Base-by-base conservation (phyloP, 2,113 vertebrate genomes). In the Oceanodroma tethys region DNA sequence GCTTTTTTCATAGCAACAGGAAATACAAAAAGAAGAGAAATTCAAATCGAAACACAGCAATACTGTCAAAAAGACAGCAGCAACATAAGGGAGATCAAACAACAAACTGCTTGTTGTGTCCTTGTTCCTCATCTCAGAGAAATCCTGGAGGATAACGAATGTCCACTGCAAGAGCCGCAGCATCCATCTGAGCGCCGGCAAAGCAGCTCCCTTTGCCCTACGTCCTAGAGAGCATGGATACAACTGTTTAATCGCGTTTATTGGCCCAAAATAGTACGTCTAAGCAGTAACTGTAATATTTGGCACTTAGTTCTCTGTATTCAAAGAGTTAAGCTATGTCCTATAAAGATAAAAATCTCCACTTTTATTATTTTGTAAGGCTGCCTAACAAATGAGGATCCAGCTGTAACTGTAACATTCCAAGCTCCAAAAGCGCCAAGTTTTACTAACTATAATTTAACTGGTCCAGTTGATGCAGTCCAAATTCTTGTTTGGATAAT, bases 401-500 rank as follows among this genome's bases (percentile, higher is more conserved):
- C 96, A 98, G 97, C 98, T 98, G 98, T 95, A 98, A 98, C 96
- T 97, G 97, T 97, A 98, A 97, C 98, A 98, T 98, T 98, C 98
- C 98, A 97, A 90, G 97, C 92, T 98, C 94, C 4, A 47, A 97
- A 98, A 98, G 98, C 97, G 98, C 98, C 98, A 98, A 98, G 98
- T 98, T 98, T 98, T 98, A 97, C 98, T 98, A 98, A 98, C 98
- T 98, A 97, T 97, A 98, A 97, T 98, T 98, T 98, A 97, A 96
- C 97, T 95, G 98, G 94, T 95, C 97, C 91, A 76, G 95, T 96
- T 97, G 97, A 94, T 96, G 95, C 97, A 97, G 98, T 98, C 98
- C 98, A 97, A 98, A 98, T 98, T 98, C 98, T 98, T 98, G 97
- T 98, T 98, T 98, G 98, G 98, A 99, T 99, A 99, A 99, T 99